Conservation (phyloP, 2,888 invertebrate genomes). For the Idaea biselata region DNA sequence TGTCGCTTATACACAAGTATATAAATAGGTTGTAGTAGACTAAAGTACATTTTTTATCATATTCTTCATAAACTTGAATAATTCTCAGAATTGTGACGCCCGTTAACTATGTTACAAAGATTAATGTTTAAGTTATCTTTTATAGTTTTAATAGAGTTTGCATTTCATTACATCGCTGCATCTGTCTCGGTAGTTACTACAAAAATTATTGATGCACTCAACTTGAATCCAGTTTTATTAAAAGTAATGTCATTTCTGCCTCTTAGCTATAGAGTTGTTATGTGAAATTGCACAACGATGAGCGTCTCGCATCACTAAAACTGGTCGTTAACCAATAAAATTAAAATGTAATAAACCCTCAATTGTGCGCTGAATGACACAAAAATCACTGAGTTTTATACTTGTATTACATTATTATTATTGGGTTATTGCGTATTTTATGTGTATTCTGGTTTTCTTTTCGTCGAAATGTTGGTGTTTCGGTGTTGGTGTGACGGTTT, state of each 20-base stretch:
- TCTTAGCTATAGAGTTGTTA: conserved; percentile 54
- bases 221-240: conserved; percentile 26
- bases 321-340: conserved; percentile 62
- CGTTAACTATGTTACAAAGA: conserved; percentile 14
- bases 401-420: conserved; percentile 66
- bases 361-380: conserved; percentile 45
- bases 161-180: conserved; percentile 30
- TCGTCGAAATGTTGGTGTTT: conserved; percentile 56
- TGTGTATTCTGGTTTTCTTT: conserved; percentile 56
- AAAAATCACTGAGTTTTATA: conserved; percentile 56
- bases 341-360: conserved; percentile 64
- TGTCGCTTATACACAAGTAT: not conserved
- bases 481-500: conserved; percentile 55
- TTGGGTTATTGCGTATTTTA: conserved; percentile 63
- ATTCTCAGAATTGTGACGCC: conserved; percentile 25
- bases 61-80: conserved; percentile 21
- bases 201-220: conserved; percentile 27
- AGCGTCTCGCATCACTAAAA: conserved; percentile 33
- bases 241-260: conserved; percentile 31
- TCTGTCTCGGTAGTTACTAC: conserved; percentile 30
- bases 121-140: conserved; percentile 22
- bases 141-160: conserved; percentile 31
- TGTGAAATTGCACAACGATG: conserved; percentile 43
- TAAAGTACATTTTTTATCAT: conserved; percentile 16
- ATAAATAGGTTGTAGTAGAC: conserved; percentile 16